Evolutionary conservation across 2,113 vertebrate genomes (phyloP).

Genomic region (Phylloscopus trochilus): DNA sequence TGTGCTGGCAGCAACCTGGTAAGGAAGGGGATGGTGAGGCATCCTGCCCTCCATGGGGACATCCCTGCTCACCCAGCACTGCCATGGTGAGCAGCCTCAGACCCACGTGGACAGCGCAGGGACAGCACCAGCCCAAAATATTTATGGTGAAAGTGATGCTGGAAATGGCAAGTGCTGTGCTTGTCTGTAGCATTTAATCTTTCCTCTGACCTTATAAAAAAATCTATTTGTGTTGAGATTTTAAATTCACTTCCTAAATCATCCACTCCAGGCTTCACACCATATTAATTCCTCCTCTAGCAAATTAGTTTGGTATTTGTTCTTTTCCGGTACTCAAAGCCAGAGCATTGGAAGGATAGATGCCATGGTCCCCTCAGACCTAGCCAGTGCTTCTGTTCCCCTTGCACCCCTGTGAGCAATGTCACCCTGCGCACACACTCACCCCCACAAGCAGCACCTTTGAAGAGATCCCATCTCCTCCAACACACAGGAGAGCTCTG

Average conservation of each 20-base stretch:
- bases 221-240: slow-evolving; percentile 60
- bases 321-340: background rate
- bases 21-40: background rate
- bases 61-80: background rate
- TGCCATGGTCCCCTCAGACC: background rate
- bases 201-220: slow-evolving; percentile 59
- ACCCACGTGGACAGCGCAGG: background rate
- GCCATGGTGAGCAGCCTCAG: background rate
- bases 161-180: background rate
- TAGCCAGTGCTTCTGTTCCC: background rate
- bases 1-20: fast-evolving
- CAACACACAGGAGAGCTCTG: background rate
- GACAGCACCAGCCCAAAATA: background rate
- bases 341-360: fast-evolving
- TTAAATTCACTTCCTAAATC: slow-evolving; percentile 60
- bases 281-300: background rate
- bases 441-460: too few relatives aligned
- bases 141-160: background rate
- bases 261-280: slow-evolving; percentile 20
- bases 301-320: background rate
- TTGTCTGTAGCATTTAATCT: slow-evolving; percentile 51
- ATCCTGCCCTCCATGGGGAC: background rate
- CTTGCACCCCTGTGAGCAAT: background rate
- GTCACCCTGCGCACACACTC: background rate
- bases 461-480: background rate